Evolutionary conservation across 2,797 vertebrate genomes (phyloP), one percentile per base, ranked within the genome.

Genomic region (Neomorphus geoffroyi): DNA sequence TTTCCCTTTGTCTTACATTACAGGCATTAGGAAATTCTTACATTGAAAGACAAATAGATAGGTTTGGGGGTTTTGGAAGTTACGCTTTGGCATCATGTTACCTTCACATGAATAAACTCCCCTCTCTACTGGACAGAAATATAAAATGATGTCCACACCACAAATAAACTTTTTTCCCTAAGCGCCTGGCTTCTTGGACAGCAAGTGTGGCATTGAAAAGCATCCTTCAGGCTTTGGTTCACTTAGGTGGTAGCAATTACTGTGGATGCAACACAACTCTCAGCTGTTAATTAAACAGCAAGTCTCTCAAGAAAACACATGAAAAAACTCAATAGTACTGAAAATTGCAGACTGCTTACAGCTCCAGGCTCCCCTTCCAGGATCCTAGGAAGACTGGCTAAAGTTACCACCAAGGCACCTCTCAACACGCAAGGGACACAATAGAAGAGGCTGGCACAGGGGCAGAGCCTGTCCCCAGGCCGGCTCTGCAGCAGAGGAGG

Each of bases 1-100:
- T 95, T 96, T 86, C 96, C 95, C 69, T 95, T 86, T 93, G 92
- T 92, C 94, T 96, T 94, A 88, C 66, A 45, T 81, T 97, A 90
- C 8, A 70, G 74, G 83, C 88, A 45, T 60, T 72, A 90, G 92
- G 95, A 94, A 95, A 89, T 92, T 96, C 91, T 93, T 80, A 91
- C 80, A 62, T 2, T 6, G 50, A 93, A 91, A 94, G 85, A 75
- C 73, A 86, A 93, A 94, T 17, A 90, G 95, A 86, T 88, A 90
- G 92, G 78, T 82, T 85, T 77, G 83, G 90, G 67, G 86, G 85
- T 93, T 94, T 91, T 79, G 66, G 72, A 43, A 84, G 91, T 77
- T 84, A 88, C 66, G 46, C 57, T 62, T 92, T 83, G 94, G 93
- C 92, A 94, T 69, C 41, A 9, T 50, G 37, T 51, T 79, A 78